Conservation (phyloP, 2,797 vertebrate species). For the Diplodus sargus region DNA sequence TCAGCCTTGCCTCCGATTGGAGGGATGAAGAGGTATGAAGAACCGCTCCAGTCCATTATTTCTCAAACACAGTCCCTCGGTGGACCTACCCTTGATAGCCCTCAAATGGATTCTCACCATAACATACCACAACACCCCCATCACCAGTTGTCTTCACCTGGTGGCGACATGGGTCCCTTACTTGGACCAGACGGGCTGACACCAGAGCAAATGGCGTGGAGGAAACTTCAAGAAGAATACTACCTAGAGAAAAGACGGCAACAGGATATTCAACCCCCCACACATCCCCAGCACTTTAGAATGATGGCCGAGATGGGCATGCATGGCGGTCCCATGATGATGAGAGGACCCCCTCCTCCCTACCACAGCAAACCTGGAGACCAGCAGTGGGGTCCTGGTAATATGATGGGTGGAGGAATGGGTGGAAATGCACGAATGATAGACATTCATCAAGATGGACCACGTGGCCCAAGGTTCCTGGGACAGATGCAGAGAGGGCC, state of each 20-base stretch:
- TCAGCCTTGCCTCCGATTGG: conserved; percentile 70
- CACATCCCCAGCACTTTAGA: conserved; percentile 84
- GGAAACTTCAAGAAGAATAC: conserved; percentile 97
- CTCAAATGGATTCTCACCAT: conserved; percentile 80
- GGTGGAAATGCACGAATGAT: conserved; percentile 83
- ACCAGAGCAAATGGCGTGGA: conserved; percentile 96
- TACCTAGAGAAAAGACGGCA: conserved; percentile 96
- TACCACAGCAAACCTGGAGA: conserved; percentile 97
- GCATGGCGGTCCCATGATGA: conserved; percentile 87
- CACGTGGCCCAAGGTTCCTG: conserved; percentile 89
- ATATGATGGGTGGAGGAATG: conserved; percentile 90
- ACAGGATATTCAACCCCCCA: conserved; percentile 88
- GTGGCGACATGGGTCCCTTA: conserved; percentile 90
- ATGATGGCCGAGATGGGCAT: conserved; percentile 85
- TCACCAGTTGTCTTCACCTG: conserved; percentile 85
- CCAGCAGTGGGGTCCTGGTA: conserved; percentile 87
- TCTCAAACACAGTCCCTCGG: conserved; percentile 94
- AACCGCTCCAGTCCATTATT: conserved; percentile 96
- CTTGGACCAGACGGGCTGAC: conserved; percentile 94
- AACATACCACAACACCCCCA: conserved; percentile 75
- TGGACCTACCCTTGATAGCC: conserved; percentile 86
- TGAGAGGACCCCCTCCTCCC: conserved; percentile 94
- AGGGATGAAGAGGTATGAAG: conserved; percentile 93
- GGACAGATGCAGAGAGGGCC: conserved; percentile 89
- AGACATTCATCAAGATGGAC: conserved; percentile 85